Evolutionary conservation across 1,140 invertebrate genomes (phyloP).

Genomic region (Centruroides sculpturatus): DNA sequence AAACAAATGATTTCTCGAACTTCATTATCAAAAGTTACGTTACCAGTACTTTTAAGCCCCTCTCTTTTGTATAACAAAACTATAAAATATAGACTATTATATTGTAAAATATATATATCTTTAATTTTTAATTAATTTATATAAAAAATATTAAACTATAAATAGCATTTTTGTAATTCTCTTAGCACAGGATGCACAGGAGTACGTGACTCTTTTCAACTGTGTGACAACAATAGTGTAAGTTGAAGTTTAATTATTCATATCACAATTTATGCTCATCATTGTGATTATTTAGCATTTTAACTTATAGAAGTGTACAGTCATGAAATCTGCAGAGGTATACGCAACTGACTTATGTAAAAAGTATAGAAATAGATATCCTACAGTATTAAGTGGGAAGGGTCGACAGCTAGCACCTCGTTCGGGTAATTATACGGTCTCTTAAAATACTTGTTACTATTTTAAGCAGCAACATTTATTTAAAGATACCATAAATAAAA

Average conservation of each 20-base stretch:
- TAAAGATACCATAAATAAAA: background rate
- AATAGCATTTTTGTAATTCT: background rate
- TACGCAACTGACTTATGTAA: slow-evolving; percentile 19
- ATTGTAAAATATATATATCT: background rate
- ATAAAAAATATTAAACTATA: background rate
- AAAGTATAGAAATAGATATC: slow-evolving; percentile 19
- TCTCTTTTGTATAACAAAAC: too few relatives aligned
- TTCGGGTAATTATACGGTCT: slow-evolving; percentile 4
- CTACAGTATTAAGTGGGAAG: slow-evolving; percentile 18
- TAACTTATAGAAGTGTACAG: slow-evolving; percentile 2
- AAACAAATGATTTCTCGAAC: too few relatives aligned
- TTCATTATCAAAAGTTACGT: too few relatives aligned
- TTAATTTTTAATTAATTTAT: background rate
- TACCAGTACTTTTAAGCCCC: too few relatives aligned
- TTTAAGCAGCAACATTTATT: background rate
- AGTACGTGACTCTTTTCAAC: slow-evolving; percentile 15
- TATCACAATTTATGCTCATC: background rate
- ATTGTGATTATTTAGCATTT: background rate
- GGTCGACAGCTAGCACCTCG: slow-evolving; percentile 17
- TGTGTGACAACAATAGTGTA: slow-evolving; percentile 7
- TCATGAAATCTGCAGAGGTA: slow-evolving; percentile 9
- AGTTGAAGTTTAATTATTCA: background rate
- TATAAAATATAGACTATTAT: too few relatives aligned
- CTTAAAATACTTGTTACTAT: too few relatives aligned
- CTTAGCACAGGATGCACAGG: slow-evolving; percentile 11